phyloP scores from a whole-genome alignment of 2,888 invertebrate genomes.

The Stenoptilia bipunctidactyla region DNA sequence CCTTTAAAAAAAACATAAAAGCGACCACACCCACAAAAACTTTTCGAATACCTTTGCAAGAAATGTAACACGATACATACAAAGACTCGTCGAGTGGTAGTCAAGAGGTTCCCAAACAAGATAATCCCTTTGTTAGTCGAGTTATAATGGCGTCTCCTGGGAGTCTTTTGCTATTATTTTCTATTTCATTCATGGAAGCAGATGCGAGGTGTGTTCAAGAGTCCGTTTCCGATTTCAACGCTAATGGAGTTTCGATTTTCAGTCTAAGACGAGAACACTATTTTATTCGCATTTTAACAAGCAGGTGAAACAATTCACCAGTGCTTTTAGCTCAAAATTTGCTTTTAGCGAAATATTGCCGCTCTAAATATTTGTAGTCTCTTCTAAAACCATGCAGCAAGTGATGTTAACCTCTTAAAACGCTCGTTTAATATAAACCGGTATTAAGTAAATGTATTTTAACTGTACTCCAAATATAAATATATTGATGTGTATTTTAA shows the following conservation, averaged over 20 bases:
- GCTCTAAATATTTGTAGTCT: neutral
- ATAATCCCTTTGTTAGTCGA: constrained; percentile 63
- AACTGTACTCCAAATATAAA: neutral
- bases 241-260: constrained; percentile 53
- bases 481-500: constrained; percentile 5
- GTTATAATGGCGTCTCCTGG: constrained; percentile 55
- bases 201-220: constrained; percentile 48
- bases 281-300: neutral
- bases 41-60: constrained; percentile 41
- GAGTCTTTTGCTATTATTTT: constrained; percentile 51
- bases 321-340: neutral
- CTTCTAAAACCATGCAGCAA: no score
- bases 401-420: no score
- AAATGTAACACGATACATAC: constrained; percentile 58
- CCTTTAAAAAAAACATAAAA: constrained; percentile 30
- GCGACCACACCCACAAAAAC: constrained; percentile 58
- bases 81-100: constrained; percentile 51
- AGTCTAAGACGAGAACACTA: constrained; percentile 8
- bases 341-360: neutral
- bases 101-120: constrained; percentile 69
- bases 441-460: constrained; percentile 1
- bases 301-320: neutral
- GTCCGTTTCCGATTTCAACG: constrained; percentile 56
- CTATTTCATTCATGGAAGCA: constrained; percentile 51
- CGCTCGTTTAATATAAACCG: neutral